Percentiles rank a stretch among this genome's conserved stretches.
These are phyloP conservation scores for Habrosyne pyritoides DNA, from an alignment of 2,888 invertebrate genomes.

Conservation along the genomic window DNA sequence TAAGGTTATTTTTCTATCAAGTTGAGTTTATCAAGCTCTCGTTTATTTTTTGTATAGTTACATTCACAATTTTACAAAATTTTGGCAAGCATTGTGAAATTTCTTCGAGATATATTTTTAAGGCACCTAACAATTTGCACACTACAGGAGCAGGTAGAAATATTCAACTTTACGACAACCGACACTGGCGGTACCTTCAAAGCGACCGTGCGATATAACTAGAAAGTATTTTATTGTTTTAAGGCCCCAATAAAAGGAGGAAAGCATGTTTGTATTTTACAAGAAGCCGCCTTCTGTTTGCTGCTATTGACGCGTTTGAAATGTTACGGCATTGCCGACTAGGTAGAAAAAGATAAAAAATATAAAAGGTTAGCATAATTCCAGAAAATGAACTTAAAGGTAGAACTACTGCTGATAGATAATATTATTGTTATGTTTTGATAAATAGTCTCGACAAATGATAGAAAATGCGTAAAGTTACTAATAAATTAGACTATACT, in stretches of 20 bases:
- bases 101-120: conserved; percentile 5
- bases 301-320: conserved; percentile 29
- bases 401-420: too few species aligned
- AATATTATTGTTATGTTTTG: too few species aligned
- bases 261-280: conserved; percentile 55
- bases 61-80: neutral
- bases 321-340: too few species aligned
- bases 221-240: conserved; percentile 72
- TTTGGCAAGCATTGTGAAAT: neutral
- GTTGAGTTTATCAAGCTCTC: too few species aligned
- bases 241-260: conserved; percentile 54
- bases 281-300: conserved; percentile 60
- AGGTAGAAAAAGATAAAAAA: conserved; percentile 17
- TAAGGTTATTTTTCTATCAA: too few species aligned
- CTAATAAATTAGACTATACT: too few species aligned
- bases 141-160: conserved; percentile 54
- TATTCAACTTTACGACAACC: conserved; percentile 41
- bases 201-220: conserved; percentile 32
- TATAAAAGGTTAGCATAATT: neutral
- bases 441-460: too few species aligned
- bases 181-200: conserved; percentile 31
- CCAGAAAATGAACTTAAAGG: neutral
- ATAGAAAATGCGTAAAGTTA: too few species aligned
- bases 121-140: conserved; percentile 47
- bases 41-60: too few species aligned